Conservation (phyloP, 53 echinoderm and acorn worm genomes). For the Holothuria scabra region DNA sequence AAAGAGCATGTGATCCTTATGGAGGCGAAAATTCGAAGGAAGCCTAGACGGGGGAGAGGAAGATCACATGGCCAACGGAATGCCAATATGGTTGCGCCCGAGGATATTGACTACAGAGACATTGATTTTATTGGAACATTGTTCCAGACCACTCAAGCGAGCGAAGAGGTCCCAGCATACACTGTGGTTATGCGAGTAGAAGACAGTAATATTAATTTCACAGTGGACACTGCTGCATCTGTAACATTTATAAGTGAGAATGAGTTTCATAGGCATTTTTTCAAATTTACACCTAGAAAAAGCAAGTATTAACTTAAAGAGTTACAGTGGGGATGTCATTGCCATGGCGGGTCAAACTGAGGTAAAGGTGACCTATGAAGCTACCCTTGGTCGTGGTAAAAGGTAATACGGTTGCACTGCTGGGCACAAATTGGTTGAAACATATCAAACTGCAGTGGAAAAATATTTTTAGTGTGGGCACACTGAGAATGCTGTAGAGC, state of each 20-base stretch:
- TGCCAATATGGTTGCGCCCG: too few relatives aligned
- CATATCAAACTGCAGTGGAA: conserved; percentile 53
- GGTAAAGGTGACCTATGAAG: conserved; percentile 49
- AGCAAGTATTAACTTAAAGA: conserved; percentile 27
- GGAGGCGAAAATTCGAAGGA: not conserved
- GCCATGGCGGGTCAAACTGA: conserved; percentile 30
- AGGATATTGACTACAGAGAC: too few relatives aligned
- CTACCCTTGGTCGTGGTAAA: conserved; percentile 56
- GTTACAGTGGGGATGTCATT: not conserved
- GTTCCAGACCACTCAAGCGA: not conserved
- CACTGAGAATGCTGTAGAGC: not conserved
- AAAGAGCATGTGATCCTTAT: conserved; percentile 16
- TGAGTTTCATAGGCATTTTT: conserved; percentile 44
- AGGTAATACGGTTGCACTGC: conserved; percentile 46
- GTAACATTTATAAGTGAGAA: conserved; percentile 52
- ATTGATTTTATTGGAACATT: conserved; percentile 1
- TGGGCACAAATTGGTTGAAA: conserved; percentile 56
- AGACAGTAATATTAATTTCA: conserved; percentile 37
- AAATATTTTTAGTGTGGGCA: conserved; percentile 26
- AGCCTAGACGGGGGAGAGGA: not conserved
- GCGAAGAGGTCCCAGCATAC: not conserved
- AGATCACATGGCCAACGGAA: not conserved
- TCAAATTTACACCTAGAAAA: conserved; percentile 35
- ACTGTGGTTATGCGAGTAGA: conserved; percentile 3
- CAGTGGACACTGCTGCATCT: conserved; percentile 61